Conservation (phyloP, 2,113 vertebrate genomes). For the Notechis scutatus region DNA sequence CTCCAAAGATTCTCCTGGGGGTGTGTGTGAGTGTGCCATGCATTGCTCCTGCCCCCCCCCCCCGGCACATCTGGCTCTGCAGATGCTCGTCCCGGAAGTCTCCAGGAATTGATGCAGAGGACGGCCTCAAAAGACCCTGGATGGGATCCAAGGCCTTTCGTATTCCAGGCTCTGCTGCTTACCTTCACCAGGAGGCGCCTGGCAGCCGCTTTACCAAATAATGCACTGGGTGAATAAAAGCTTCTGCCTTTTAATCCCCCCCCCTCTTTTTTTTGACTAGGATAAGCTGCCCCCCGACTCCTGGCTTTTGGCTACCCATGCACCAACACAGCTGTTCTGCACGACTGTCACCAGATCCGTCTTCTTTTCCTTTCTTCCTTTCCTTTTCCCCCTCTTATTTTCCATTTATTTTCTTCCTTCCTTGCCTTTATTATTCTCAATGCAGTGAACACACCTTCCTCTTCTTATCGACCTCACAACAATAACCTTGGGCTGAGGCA, state of each 20-base stretch:
- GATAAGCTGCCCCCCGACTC: not conserved
- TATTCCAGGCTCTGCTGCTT: not conserved
- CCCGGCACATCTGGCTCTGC: not conserved
- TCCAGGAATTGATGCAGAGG: not conserved
- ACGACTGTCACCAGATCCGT: not conserved
- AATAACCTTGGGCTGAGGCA: not conserved
- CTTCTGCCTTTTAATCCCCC: not conserved
- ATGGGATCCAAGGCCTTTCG: not conserved
- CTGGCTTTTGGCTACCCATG: not conserved
- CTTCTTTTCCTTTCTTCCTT: not conserved
- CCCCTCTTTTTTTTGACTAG: not conserved
- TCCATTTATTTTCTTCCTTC: not conserved
- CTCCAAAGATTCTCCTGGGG: not conserved
- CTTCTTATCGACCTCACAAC: not conserved
- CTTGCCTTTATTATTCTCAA: not conserved
- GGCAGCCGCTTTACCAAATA: not conserved
- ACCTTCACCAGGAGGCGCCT: not conserved
- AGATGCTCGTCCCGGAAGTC: not conserved
- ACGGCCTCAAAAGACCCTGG: too few relatives aligned
- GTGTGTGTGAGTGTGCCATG: not conserved
- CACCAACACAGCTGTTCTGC: not conserved
- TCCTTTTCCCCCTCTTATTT: too few relatives aligned
- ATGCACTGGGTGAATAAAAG: not conserved
- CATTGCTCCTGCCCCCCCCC: not conserved
- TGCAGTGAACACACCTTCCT: not conserved